Evolutionary conservation across 1,140 invertebrate genomes (phyloP), one percentile per base, ranked within the genome.

Genomic region (Tetraneura akinire): DNA sequence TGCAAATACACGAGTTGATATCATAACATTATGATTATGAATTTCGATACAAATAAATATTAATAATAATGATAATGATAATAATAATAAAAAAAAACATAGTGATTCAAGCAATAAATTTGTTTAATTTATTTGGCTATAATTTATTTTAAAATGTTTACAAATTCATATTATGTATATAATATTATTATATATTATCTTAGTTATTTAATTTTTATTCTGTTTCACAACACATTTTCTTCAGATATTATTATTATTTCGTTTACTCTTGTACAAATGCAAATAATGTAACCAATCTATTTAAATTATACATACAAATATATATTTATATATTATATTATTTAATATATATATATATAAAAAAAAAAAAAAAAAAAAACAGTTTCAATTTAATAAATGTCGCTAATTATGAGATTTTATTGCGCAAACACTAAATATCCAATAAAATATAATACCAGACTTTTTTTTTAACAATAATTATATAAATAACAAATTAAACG

Each of bases 81-180:
- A 37, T 37, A 37, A 37, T 37, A 37, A 37, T 37, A 37, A 3
- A 70, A 70, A 71, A 29, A 71, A 29, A 11, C 68, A n/a, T 11
- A 26, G 42, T 68, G 5, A 11, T 74, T 74, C 74, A 78, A 78
- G 74, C 74, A 78, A 62, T 78, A 62, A 78, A 78, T 78, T 78
- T 78, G 74, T 78, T 78, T 62, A 78, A 78, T 78, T 78, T 78
- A 78, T 78, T 78, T 78, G 74, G 74, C 74, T 78, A 78, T 78
- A 78, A 60, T 78, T 62, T 78, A 78, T 78, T 62, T 78, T 78
- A 60, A 60, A 60, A 78, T 32, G 53, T 60, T 78, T 78, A 78
- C 74, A 78, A 76, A 78, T 78, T 62, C 45, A 78, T 60, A 60
- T 57, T 76, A 55, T 76, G 57, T 76, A 78, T 78, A 78, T n/a